Conservation (phyloP, 2,113 vertebrate species). For the Guaruba guarouba region DNA sequence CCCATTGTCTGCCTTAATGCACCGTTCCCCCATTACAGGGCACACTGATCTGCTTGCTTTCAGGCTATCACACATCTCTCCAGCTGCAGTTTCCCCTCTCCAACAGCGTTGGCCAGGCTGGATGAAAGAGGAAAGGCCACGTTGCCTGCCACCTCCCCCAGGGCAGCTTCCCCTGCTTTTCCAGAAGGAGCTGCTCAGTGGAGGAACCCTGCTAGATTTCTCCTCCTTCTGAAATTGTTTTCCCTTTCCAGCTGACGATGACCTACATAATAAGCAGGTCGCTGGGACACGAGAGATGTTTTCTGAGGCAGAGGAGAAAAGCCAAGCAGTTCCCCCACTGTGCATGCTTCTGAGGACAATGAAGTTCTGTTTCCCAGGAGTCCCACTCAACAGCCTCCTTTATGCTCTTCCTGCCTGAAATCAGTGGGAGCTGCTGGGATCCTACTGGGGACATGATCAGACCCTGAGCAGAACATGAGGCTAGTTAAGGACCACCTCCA, state of each 20-base stretch:
- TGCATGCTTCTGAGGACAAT: background rate
- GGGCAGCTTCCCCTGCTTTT: background rate
- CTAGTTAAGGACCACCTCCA: background rate
- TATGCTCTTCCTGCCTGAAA: background rate
- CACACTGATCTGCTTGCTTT: background rate
- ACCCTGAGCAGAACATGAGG: background rate
- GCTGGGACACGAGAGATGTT: background rate
- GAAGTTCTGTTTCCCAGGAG: background rate
- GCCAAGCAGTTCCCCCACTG: background rate
- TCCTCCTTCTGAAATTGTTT: conserved; percentile 18
- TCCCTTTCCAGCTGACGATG: background rate
- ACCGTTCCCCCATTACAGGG: background rate
- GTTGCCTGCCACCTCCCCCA: background rate
- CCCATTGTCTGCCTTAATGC: background rate
- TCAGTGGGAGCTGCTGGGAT: background rate
- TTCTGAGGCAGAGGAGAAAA: background rate
- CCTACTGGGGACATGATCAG: background rate
- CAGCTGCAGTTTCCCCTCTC: background rate
- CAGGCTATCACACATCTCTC: background rate
- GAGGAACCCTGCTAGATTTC: background rate
- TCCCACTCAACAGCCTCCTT: background rate
- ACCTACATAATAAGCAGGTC: conserved; percentile 64
- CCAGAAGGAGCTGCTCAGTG: background rate
- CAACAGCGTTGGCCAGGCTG: background rate
- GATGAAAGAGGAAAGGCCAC: background rate